Evolutionary conservation across 2,797 vertebrate species (phyloP).

Genomic region (Gila robusta): DNA sequence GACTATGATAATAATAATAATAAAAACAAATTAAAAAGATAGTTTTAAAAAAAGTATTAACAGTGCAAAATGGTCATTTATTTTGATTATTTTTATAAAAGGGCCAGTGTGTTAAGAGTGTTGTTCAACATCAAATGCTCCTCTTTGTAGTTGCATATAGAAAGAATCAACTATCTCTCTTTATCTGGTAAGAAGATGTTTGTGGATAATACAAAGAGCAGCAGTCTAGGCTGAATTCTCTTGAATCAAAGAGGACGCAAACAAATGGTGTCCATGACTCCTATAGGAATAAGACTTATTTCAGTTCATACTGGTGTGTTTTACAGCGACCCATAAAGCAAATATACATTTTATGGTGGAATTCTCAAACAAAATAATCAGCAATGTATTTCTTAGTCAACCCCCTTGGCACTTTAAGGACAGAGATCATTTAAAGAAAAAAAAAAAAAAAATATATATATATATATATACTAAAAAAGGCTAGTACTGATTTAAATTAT

Average conservation of each 20-base stretch:
- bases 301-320: neutral
- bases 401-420: too few relatives aligned
- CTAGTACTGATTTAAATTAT: neutral
- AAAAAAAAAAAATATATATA: too few relatives aligned
- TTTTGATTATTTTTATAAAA: too few relatives aligned
- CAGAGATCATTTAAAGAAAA: too few relatives aligned
- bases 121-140: neutral
- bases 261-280: conserved; percentile 8
- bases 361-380: neutral
- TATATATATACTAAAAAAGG: too few relatives aligned
- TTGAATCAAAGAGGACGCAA: neutral
- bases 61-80: neutral
- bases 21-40: neutral
- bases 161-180: neutral
- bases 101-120: neutral
- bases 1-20: too few relatives aligned
- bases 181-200: conserved; percentile 3
- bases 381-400: neutral
- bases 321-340: neutral
- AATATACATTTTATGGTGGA: neutral
- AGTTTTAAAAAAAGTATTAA: neutral
- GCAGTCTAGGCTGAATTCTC: neutral
- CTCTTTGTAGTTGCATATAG: neutral
- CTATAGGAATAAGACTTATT: neutral
- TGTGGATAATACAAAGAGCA: conserved; percentile 5